Evolutionary conservation across 35 echinoderm and acorn worm species (phyloP).

Genomic region (Ophiothrix spiculata): DNA sequence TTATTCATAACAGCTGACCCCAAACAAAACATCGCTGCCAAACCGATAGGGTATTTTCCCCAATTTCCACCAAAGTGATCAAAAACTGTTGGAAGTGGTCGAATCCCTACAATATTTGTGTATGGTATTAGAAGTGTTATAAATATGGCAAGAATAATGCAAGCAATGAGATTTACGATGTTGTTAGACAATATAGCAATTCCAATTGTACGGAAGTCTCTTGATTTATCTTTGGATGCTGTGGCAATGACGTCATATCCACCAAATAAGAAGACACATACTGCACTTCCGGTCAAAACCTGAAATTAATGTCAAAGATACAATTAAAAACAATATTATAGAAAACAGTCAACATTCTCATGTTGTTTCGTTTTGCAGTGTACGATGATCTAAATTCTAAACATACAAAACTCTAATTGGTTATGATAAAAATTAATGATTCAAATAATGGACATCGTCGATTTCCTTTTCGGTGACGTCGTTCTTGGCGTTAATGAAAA

Average conservation of each 20-base stretch:
- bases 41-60: neutral
- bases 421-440: too few species aligned
- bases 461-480: too few species aligned
- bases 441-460: too few species aligned
- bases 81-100: neutral
- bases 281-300: too few species aligned
- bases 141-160: neutral
- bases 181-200: neutral
- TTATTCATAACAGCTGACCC: neutral
- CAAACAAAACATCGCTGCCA: neutral
- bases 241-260: neutral
- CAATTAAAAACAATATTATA: too few species aligned
- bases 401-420: too few species aligned
- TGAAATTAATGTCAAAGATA: too few species aligned
- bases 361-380: too few species aligned
- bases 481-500: too few species aligned
- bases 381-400: too few species aligned
- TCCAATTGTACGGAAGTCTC: neutral
- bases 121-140: neutral
- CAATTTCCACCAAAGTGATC: neutral
- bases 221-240: neutral
- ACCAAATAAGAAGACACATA: constrained; percentile 2
- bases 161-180: neutral
- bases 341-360: too few species aligned
- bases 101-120: neutral